These are phyloP conservation scores for Acronicta alni DNA, from an alignment of 2,888 invertebrate genomes.

Conservation along the genomic window DNA sequence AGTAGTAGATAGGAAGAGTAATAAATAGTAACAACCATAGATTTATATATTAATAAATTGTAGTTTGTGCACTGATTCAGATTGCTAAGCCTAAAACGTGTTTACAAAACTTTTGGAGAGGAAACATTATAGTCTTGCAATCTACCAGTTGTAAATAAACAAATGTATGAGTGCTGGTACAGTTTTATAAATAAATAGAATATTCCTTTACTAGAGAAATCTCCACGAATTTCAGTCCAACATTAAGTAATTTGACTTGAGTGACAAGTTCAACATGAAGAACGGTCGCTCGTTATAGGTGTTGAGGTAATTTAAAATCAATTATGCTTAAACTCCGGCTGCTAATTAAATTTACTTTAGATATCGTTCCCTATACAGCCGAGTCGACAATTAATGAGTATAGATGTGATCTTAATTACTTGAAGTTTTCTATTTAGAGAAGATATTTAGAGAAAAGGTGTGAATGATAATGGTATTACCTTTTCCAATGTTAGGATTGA, in stretches of 20 bases:
- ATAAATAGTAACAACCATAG: slow-evolving; percentile 16
- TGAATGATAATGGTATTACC: too few relatives aligned
- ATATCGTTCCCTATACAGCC: slow-evolving; percentile 9
- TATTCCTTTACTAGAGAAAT: too few relatives aligned
- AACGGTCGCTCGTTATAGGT: slow-evolving; percentile 43
- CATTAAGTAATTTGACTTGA: slow-evolving; percentile 39
- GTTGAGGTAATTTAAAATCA: slow-evolving; percentile 52
- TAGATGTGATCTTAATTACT: slow-evolving; percentile 11
- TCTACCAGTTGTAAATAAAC: too few relatives aligned
- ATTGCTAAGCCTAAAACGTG: slow-evolving; percentile 5
- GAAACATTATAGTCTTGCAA: too few relatives aligned
- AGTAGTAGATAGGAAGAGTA: slow-evolving; percentile 4
- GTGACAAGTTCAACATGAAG: slow-evolving; percentile 18
- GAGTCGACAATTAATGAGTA: background rate
- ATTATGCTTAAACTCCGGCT: slow-evolving; percentile 41
- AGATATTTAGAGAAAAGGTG: too few relatives aligned
- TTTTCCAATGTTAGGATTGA: too few relatives aligned
- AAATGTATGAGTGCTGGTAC: too few relatives aligned
- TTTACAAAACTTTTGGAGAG: background rate
- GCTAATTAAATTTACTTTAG: slow-evolving; percentile 50
- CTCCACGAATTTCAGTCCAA: slow-evolving; percentile 1
- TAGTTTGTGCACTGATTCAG: background rate
- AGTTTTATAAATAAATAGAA: background rate
- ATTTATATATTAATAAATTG: slow-evolving; percentile 1
- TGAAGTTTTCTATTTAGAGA: background rate